Evolutionary conservation across 2,888 invertebrate genomes (phyloP).

Genomic region (Amblyteles armatorius): DNA sequence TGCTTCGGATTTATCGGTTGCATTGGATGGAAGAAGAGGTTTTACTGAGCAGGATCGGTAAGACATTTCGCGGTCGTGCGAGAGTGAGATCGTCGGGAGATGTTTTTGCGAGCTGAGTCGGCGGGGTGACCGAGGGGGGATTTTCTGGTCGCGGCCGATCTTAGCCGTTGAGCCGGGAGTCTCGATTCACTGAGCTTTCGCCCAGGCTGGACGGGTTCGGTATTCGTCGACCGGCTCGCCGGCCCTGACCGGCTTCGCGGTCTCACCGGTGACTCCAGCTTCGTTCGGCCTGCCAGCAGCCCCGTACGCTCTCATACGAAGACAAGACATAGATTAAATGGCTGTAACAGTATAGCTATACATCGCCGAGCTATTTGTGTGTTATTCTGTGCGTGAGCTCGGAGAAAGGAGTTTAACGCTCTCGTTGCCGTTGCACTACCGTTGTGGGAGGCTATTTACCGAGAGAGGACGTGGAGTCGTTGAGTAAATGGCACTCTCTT

Average conservation of each 20-base stretch:
- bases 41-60: conserved; percentile 11
- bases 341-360: conserved; percentile 9
- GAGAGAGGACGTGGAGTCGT: neutral
- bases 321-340: neutral
- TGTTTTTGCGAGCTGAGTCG: conserved; percentile 14
- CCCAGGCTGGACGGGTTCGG: conserved; percentile 63
- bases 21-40: neutral
- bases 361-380: conserved; percentile 21
- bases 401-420: conserved; percentile 67
- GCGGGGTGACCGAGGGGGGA: neutral
- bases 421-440: conserved; percentile 53
- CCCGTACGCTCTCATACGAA: neutral
- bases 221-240: conserved; percentile 59
- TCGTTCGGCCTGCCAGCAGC: neutral
- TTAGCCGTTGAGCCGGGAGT: conserved; percentile 27
- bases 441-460: conserved; percentile 18
- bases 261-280: conserved; percentile 51
- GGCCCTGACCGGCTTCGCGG: conserved; percentile 70
- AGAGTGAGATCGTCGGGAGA: conserved; percentile 50
- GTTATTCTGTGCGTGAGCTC: conserved; percentile 50
- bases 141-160: conserved; percentile 5
- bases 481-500: conserved; percentile 41
- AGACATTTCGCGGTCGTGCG: conserved; percentile 9
- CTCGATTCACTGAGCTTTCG: conserved; percentile 67
- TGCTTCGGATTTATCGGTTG: neutral